These are phyloP conservation scores for Acropternis orthonyx DNA, from an alignment of 2,797 vertebrate genomes.

Conservation along the genomic window DNA sequence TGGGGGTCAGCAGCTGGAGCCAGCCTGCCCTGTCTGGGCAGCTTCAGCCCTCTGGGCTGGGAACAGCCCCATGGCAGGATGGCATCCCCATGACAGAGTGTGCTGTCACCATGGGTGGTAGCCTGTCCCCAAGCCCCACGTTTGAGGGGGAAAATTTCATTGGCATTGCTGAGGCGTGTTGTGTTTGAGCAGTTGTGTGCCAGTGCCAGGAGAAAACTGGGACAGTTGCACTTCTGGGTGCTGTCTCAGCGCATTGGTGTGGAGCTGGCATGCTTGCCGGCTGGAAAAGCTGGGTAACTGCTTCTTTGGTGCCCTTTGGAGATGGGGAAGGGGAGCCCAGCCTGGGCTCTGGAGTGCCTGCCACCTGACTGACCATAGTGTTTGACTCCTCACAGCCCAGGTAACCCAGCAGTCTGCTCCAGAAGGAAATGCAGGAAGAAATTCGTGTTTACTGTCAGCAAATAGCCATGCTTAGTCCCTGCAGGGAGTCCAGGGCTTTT, in stretches of 20 bases:
- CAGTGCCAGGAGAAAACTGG: constrained; percentile 41
- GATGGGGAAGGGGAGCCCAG: neutral
- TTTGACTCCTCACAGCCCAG: neutral
- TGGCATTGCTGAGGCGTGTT: neutral
- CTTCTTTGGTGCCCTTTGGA: neutral
- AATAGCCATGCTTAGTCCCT: neutral
- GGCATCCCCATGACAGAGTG: neutral
- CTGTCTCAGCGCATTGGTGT: constrained; percentile 33
- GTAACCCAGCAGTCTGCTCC: neutral
- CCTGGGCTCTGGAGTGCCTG: neutral
- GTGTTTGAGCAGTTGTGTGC: neutral
- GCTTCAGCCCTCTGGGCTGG: neutral
- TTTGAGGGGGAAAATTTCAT: neutral
- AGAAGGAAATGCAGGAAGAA: neutral
- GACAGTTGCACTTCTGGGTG: constrained; percentile 50
- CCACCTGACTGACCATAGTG: fast-evolving
- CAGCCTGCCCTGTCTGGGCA: neutral
- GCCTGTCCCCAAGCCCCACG: fast-evolving
- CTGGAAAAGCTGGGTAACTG: neutral
- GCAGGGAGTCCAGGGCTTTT: neutral
- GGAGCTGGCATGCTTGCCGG: neutral
- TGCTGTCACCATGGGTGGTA: neutral
- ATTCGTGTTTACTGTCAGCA: constrained; percentile 3
- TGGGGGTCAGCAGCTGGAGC: neutral
- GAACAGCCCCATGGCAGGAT: fast-evolving